Evolutionary conservation across 2,888 invertebrate species (phyloP), one percentile per base, ranked within the genome.

Genomic region (Troides helena): DNA sequence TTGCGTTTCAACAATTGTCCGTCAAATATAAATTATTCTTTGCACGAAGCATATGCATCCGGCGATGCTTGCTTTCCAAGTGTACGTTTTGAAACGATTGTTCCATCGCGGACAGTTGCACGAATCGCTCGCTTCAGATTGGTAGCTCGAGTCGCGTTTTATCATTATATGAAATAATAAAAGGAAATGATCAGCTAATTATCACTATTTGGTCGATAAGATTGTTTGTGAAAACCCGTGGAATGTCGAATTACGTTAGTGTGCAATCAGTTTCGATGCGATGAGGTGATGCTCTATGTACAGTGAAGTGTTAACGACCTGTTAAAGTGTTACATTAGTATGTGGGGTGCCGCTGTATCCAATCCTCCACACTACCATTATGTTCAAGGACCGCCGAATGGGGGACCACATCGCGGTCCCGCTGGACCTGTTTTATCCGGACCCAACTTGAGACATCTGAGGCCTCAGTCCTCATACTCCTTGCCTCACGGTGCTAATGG

Each of bases 401-500:
- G 83, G 30, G 78, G 84, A 18, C 83, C 86, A 36, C 87, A 85
- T 69, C 81, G 83, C 25, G 90, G 90, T 1, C 90, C 91, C 3
- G 80, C 85, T 59, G 91, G 90, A 17, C 91, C 90, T 12, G 77
- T 91, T 67, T 76, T 91, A 72, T 79, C 86, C 1, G 90, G 90
- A 43, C 90, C 92, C 80, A 83, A 79, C 69, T 77, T 82, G 59
- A 85, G 86, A 72, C 88, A 90, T 75, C 78, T 93, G 72, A 81
- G 90, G 72, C 92, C 92, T 39, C 92, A 92, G 78, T 90, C 90
- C n/a, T 92, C 90, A 71, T 93, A 93, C 81, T 93, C 94, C 74
- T 81, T 93, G 77, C 94, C 92, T 18, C 94, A 94, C 82, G 90
- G 93, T 77, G 88, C 92, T 84, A 92, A 93, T 83, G 88, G 93